phyloP scores from a whole-genome alignment of 2,888 invertebrate species.

The Bombyx huttoni region DNA sequence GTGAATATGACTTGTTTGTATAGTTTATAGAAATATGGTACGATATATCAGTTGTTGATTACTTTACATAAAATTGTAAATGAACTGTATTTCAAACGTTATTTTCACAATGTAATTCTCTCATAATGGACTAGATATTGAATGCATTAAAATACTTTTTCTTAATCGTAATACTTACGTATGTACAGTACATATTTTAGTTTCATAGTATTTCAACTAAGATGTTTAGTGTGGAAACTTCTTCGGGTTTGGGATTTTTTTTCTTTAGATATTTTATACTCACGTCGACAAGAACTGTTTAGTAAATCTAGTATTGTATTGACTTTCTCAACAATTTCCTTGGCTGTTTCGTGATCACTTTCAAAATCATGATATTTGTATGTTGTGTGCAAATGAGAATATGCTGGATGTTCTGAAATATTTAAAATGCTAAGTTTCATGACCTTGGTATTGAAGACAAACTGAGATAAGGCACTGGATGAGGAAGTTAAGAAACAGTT shows the following conservation, averaged over 20 bases:
- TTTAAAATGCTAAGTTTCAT: background rate
- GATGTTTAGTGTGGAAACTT: slow-evolving; percentile 68
- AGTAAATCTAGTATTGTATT: slow-evolving; percentile 88
- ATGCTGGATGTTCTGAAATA: slow-evolving; percentile 34
- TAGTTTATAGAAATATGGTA: too few relatives aligned
- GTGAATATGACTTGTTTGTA: too few relatives aligned
- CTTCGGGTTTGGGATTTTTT: slow-evolving; percentile 76
- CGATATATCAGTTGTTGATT: background rate
- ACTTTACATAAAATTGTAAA: background rate
- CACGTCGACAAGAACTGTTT: slow-evolving; percentile 84
- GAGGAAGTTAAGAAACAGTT: too few relatives aligned
- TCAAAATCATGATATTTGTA: slow-evolving; percentile 94
- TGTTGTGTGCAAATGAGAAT: slow-evolving; percentile 58
- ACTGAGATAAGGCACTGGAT: too few relatives aligned
- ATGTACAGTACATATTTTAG: background rate
- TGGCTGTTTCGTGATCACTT: slow-evolving; percentile 80
- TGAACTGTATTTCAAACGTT: background rate
- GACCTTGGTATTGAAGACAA: background rate
- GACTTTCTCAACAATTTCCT: slow-evolving; percentile 89
- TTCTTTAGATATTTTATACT: slow-evolving; percentile 84
- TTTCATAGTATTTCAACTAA: slow-evolving; percentile 26
- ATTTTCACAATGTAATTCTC: slow-evolving; percentile 4
- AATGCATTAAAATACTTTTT: background rate
- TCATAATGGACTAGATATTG: slow-evolving; percentile 2
- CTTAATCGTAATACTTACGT: slow-evolving; percentile 5